These are phyloP conservation scores for Drosophila nigritarsus DNA, from an alignment of 2,888 invertebrate genomes.

Conservation along the genomic window DNA sequence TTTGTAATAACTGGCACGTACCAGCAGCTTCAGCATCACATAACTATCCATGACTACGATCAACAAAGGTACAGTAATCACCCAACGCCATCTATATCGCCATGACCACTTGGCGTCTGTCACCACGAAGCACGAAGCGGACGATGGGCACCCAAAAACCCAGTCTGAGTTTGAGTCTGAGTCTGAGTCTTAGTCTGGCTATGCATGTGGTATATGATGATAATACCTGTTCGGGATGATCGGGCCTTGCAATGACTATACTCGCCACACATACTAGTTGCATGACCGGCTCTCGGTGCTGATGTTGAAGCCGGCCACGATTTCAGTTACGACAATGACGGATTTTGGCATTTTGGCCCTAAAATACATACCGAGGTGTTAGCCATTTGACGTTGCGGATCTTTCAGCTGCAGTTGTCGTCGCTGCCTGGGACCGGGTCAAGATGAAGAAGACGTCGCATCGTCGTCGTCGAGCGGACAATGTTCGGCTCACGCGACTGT, in stretches of 20 bases:
- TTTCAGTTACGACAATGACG: slow-evolving; percentile 68
- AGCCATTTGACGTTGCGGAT: slow-evolving; percentile 63
- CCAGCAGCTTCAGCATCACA: slow-evolving; percentile 33
- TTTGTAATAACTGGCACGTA: slow-evolving; percentile 26
- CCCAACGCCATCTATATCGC: slow-evolving; percentile 45
- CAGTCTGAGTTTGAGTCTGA: slow-evolving; percentile 41
- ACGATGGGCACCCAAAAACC: slow-evolving; percentile 71
- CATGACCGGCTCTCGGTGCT: slow-evolving; percentile 66
- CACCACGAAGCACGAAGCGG: slow-evolving; percentile 64
- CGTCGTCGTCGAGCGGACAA: slow-evolving; percentile 33
- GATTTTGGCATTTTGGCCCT: slow-evolving; percentile 74
- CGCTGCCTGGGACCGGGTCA: slow-evolving; percentile 50
- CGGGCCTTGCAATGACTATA: slow-evolving; percentile 51
- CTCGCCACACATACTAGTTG: slow-evolving; percentile 41
- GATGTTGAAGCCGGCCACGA: slow-evolving; percentile 50
- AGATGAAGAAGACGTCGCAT: slow-evolving; percentile 42
- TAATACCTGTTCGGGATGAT: slow-evolving; percentile 76
- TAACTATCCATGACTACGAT: slow-evolving; percentile 21
- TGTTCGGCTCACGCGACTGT: slow-evolving; percentile 50
- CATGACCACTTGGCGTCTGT: slow-evolving; percentile 73
- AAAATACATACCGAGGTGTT: slow-evolving; percentile 67
- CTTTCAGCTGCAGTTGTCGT: slow-evolving; percentile 51
- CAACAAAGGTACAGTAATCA: slow-evolving; percentile 40
- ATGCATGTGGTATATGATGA: slow-evolving; percentile 6
- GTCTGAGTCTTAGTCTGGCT: slow-evolving; percentile 32